Evolutionary conservation across 2,113 vertebrate species (phyloP).

Genomic region (Ictidomys tridecemlineatus): DNA sequence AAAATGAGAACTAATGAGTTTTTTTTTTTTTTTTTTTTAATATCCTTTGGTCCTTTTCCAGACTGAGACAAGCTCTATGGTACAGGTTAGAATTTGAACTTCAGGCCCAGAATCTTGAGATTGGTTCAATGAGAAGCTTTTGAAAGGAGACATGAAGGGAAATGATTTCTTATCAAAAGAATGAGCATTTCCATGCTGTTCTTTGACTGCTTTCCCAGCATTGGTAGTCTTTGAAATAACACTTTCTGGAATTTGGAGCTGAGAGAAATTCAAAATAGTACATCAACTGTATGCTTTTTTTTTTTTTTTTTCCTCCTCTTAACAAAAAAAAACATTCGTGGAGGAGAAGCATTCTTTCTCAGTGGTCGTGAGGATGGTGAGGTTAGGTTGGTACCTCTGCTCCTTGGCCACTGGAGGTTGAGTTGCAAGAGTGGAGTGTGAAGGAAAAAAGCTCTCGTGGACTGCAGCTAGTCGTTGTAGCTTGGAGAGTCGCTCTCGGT

Average conservation of each 20-base stretch:
- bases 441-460: neutral
- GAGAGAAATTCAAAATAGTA: neutral
- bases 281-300: neutral
- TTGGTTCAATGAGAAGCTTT: conserved; percentile 68
- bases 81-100: conserved; percentile 76
- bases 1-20: neutral
- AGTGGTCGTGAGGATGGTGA: neutral
- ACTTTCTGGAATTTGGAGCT: neutral
- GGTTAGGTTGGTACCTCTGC: neutral
- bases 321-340: neutral
- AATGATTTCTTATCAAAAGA: conserved; percentile 18
- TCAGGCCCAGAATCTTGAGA: conserved; percentile 70
- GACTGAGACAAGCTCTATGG: neutral
- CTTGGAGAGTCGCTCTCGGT: neutral
- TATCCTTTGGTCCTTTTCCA: neutral
- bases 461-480: rapidly evolving
- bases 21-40: too few relatives aligned
- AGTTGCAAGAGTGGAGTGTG: neutral
- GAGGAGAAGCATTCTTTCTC: neutral
- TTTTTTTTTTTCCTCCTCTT: neutral
- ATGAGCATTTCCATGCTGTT: conserved; percentile 6
- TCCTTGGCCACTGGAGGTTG: neutral
- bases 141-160: neutral
- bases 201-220: neutral
- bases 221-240: neutral